A percentile compares a stretch with the other conserved stretches of the same genome.
Evolutionary conservation across 2,797 vertebrate genomes (phyloP).

Genomic region (Poeciliopsis infans): DNA sequence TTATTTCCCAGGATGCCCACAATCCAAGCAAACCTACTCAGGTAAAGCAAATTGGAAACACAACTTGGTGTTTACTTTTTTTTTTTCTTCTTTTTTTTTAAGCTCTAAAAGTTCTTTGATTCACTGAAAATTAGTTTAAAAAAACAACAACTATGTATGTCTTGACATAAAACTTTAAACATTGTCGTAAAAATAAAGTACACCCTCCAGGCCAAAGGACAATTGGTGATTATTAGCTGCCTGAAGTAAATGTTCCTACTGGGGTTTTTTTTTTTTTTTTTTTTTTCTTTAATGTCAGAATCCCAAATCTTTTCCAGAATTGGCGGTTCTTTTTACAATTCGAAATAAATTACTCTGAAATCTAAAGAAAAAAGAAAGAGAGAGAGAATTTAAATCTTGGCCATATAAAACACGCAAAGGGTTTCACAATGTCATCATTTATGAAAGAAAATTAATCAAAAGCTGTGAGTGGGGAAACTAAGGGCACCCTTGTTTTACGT

Average conservation of each 20-base stretch:
- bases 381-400: not conserved
- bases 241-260: not conserved
- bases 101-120: not conserved
- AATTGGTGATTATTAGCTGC: not conserved
- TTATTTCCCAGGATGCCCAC: slow-evolving; percentile 22
- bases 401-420: not conserved
- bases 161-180: not conserved
- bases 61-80: not conserved
- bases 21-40: slow-evolving; percentile 5
- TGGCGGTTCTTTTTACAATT: not conserved
- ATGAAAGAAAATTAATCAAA: not conserved
- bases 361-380: not conserved
- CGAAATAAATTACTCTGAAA: not conserved
- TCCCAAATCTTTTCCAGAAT: not conserved
- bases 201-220: not conserved
- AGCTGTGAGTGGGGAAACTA: not conserved
- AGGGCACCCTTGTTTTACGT: not conserved
- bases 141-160: not conserved
- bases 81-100: no score
- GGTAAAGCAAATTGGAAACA: not conserved
- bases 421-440: not conserved
- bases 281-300: not conserved
- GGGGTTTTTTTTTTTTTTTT: not conserved
- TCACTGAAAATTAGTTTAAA: not conserved
- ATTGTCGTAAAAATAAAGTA: not conserved